Percentiles rank a stretch among this genome's conserved stretches.
phyloP scores from a whole-genome alignment of 92 coral and sea anemone genomes.

The Micromussa lordhowensis region DNA sequence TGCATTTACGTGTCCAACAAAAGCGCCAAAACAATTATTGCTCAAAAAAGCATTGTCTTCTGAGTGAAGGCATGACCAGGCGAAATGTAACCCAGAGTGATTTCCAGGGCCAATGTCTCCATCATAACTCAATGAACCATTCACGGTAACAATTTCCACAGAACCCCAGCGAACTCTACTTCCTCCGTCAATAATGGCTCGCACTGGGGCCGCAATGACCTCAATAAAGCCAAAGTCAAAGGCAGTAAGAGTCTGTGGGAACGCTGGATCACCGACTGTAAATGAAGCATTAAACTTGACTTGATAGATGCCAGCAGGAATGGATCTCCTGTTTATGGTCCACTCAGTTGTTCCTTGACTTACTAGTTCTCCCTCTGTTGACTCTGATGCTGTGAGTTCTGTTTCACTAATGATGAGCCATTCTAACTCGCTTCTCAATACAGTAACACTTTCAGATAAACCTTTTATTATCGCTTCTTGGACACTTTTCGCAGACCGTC shows the following conservation, averaged over 20 bases:
- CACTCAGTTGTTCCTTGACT: slow-evolving; percentile 39
- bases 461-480: slow-evolving; percentile 20
- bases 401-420: slow-evolving; percentile 28
- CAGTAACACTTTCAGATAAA: neutral
- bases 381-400: slow-evolving; percentile 14
- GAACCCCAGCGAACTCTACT: slow-evolving; percentile 24
- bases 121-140: slow-evolving; percentile 64
- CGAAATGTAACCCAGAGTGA: slow-evolving; percentile 32
- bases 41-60: neutral
- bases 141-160: slow-evolving; percentile 24
- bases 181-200: slow-evolving; percentile 65
- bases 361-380: slow-evolving; percentile 11
- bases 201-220: slow-evolving; percentile 39
- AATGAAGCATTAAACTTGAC: slow-evolving; percentile 29
- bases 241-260: neutral
- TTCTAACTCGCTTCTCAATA: slow-evolving; percentile 10
- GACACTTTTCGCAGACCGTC: slow-evolving; percentile 7
- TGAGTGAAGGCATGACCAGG: slow-evolving; percentile 52
- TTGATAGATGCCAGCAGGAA: slow-evolving; percentile 24
- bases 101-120: slow-evolving; percentile 48
- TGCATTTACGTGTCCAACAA: neutral
- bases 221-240: slow-evolving; percentile 61
- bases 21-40: slow-evolving; percentile 35
- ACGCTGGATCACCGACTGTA: slow-evolving; percentile 19
- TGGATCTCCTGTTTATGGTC: slow-evolving; percentile 22